phyloP scores from a whole-genome alignment of 2,888 invertebrate species.

The Dendrolimus houi region DNA sequence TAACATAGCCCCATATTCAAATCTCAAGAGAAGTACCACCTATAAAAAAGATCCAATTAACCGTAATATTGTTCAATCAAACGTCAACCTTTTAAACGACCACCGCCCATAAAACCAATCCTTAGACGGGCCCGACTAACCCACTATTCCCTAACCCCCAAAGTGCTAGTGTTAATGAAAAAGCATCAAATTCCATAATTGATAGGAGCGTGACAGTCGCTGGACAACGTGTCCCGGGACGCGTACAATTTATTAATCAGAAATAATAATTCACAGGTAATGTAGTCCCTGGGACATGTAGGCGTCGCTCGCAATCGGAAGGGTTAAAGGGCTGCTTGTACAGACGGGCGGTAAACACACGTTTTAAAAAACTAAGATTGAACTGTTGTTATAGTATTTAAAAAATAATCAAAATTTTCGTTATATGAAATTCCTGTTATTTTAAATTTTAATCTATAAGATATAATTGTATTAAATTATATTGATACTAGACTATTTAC shows the following conservation, averaged over 20 bases:
- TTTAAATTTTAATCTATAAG: too few species aligned
- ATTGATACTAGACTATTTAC: too few species aligned
- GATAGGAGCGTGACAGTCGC: conserved; percentile 41
- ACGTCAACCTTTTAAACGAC: not conserved
- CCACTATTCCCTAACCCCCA: conserved; percentile 12
- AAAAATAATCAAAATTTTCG: too few species aligned
- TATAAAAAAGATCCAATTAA: not conserved
- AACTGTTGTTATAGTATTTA: too few species aligned
- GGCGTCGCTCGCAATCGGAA: conserved; percentile 43
- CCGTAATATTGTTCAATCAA: not conserved
- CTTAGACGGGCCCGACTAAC: conserved; percentile 25
- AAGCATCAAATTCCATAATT: conserved; percentile 71
- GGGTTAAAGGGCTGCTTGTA: conserved; percentile 26
- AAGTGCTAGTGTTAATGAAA: conserved; percentile 59
- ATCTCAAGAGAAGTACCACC: not conserved
- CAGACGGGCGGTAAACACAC: not conserved
- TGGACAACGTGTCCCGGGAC: conserved; percentile 46
- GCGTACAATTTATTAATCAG: conserved; percentile 73
- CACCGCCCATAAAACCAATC: not conserved
- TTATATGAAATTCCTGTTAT: too few species aligned
- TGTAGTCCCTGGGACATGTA: conserved; percentile 41
- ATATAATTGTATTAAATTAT: too few species aligned
- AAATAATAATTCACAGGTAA: conserved; percentile 76
- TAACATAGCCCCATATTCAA: not conserved
- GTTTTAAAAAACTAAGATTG: not conserved